Base-by-base conservation (phyloP, 2,797 vertebrate genomes). In the Ceyx erithaca region DNA sequence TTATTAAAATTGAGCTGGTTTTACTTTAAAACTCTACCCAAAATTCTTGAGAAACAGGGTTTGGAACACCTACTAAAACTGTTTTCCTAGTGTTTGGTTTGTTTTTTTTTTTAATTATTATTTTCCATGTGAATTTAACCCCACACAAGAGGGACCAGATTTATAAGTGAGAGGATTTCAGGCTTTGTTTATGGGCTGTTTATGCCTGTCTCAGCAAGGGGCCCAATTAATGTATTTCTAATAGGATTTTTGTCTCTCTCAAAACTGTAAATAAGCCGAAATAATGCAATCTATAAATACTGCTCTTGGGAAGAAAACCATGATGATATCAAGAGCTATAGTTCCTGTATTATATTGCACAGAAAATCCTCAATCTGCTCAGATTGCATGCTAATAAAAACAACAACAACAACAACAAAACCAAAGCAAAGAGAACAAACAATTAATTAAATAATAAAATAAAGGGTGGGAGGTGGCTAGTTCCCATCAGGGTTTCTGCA, bases 171-270 rank as follows among this genome's bases (percentile, higher is more conserved):
- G 45, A 87, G 61, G 58, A 64, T 77, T 91, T 90, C 55, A 79
- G 35, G 28, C 49, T 88, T 64, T 68, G 19, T 80, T 93, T 30
- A n/a, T 78, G 51, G 58, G 43, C 51, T 80, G 54, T 87, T 91
- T 88, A 80, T 70, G 45, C 33, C 46, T 20, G 21, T 76, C 62
- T 87, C 73, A 76, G 85, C 87, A 87, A 83, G 75, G 51, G 84
- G 71, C 87, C 66, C 79, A 93, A 67, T 96, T 92, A 92, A 46
- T 85, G 33, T 71, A 28, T 71, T 94, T 86, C 87, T 91, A 85
- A 71, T 85, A 75, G 71, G 54, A 58, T 89, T 92, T 95, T 76
- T 93, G 28, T 71, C 31, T 90, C 46, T 80, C 70, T 91, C 76
- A 62, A 85, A 94, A 80, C 31, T 73, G 46, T 85, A 84, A 92